These are phyloP conservation scores for Rhabdophis nuchalis DNA, from an alignment of 2,797 vertebrate species.

Conservation along the genomic window DNA sequence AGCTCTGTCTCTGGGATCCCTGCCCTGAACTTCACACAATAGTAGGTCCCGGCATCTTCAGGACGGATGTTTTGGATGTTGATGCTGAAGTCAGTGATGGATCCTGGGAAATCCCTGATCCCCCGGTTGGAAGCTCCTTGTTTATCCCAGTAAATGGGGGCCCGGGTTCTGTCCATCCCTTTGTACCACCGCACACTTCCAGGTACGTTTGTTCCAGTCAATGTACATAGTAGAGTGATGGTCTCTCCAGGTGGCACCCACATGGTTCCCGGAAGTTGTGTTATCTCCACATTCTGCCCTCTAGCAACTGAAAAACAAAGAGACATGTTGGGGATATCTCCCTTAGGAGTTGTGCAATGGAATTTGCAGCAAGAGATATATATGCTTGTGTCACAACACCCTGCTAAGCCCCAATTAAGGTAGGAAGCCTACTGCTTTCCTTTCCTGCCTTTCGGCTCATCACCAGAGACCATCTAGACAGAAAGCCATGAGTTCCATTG, in stretches of 20 bases:
- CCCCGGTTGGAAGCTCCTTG: background rate
- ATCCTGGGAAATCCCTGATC: background rate
- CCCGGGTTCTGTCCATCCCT: constrained; percentile 1
- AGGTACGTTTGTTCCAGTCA: fast-evolving
- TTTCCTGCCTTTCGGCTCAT: too few species aligned
- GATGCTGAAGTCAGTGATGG: constrained; percentile 37
- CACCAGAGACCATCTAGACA: too few species aligned
- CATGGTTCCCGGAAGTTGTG: constrained; percentile 20
- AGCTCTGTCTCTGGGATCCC: fast-evolving
- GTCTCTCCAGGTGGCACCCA: background rate
- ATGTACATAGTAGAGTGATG: constrained; percentile 27
- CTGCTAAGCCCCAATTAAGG: too few species aligned
- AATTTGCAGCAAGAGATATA: too few species aligned
- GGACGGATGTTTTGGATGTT: background rate
- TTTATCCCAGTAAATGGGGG: constrained; percentile 30
- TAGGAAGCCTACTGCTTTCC: too few species aligned
- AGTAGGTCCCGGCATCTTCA: constrained; percentile 35
- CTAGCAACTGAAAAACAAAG: constrained; percentile 15
- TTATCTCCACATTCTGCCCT: background rate
- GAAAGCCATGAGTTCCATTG: too few species aligned
- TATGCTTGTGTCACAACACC: too few species aligned
- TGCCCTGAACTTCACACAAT: constrained; percentile 36
- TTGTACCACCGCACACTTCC: constrained; percentile 40
- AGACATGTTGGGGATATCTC: too few species aligned
- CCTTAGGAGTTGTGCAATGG: too few species aligned